phyloP scores from a whole-genome alignment of 2,888 invertebrate species.

The Silvanus unidentatus region DNA sequence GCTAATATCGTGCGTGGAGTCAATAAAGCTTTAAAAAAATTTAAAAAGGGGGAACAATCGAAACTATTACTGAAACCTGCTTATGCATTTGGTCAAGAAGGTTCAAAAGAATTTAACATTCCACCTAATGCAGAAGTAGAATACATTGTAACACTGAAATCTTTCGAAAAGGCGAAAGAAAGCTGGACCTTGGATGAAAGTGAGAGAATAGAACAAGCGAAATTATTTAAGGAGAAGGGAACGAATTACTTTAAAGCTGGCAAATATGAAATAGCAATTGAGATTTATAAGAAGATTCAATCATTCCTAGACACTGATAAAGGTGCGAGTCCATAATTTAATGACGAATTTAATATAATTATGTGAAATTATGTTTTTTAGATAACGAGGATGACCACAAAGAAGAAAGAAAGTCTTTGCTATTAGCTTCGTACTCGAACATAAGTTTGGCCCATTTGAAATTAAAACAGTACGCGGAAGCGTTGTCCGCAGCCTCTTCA shows the following conservation, averaged over 20 bases:
- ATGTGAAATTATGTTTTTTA: constrained; percentile 19
- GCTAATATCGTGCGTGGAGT: constrained; percentile 72
- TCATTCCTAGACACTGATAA: constrained; percentile 57
- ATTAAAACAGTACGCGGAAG: constrained; percentile 61
- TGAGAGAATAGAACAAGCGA: constrained; percentile 77
- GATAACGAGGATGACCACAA: constrained; percentile 45
- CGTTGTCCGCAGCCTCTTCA: constrained; percentile 67
- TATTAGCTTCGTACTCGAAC: constrained; percentile 72
- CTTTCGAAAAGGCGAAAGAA: constrained; percentile 79
- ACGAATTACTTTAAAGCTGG: constrained; percentile 80
- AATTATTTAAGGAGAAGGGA: constrained; percentile 83
- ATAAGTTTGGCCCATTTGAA: constrained; percentile 77
- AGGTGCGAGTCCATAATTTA: constrained; percentile 33
- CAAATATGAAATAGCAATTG: constrained; percentile 72
- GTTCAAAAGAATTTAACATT: constrained; percentile 64
- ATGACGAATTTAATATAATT: background rate
- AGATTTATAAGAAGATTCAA: constrained; percentile 78
- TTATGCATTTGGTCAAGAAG: constrained; percentile 72
- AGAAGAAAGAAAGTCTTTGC: constrained; percentile 51
- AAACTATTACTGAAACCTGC: constrained; percentile 66
- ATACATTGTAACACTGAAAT: constrained; percentile 75
- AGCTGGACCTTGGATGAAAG: constrained; percentile 73
- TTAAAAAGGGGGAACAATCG: constrained; percentile 75
- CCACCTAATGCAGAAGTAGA: constrained; percentile 73
- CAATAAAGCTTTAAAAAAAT: constrained; percentile 74